phyloP scores from a whole-genome alignment of 2,888 invertebrate genomes.

The Nephrotoma flavescens region DNA sequence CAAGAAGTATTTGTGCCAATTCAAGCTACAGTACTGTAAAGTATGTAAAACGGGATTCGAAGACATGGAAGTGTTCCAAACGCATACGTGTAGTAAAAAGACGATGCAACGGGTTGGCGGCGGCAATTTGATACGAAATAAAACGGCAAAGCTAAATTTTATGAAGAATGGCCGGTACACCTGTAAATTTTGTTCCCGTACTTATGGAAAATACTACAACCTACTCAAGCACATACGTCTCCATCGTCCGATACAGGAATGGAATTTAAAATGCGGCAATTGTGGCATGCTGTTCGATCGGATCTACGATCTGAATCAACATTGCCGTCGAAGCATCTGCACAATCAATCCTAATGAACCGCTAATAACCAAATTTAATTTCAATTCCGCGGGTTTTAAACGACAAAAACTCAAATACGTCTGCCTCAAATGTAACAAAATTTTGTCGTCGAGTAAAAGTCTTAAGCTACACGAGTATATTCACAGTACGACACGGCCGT shows the following conservation, averaged over 20 bases:
- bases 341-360: background rate
- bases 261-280: conserved; percentile 16
- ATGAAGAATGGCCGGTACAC: conserved; percentile 7
- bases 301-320: conserved; percentile 13
- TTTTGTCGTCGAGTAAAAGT: conserved; percentile 10
- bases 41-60: conserved; percentile 17
- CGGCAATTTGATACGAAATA: background rate
- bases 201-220: conserved; percentile 9
- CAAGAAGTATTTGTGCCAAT: conserved; percentile 24
- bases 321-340: conserved; percentile 10
- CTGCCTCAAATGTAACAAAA: conserved; percentile 11
- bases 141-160: background rate
- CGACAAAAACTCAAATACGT: conserved; percentile 9
- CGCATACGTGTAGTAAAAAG: background rate
- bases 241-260: conserved; percentile 10
- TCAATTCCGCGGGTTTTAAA: background rate
- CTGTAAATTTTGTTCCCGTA: conserved; percentile 10
- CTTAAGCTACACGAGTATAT: conserved; percentile 10
- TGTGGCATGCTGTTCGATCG: conserved; percentile 13
- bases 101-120: background rate
- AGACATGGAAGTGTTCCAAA: background rate
- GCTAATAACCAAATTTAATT: background rate
- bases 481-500: conserved; percentile 8
- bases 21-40: conserved; percentile 13
- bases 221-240: conserved; percentile 8